Conservation (phyloP, 2,888 invertebrate genomes). For the Colostygia pectinataria region DNA sequence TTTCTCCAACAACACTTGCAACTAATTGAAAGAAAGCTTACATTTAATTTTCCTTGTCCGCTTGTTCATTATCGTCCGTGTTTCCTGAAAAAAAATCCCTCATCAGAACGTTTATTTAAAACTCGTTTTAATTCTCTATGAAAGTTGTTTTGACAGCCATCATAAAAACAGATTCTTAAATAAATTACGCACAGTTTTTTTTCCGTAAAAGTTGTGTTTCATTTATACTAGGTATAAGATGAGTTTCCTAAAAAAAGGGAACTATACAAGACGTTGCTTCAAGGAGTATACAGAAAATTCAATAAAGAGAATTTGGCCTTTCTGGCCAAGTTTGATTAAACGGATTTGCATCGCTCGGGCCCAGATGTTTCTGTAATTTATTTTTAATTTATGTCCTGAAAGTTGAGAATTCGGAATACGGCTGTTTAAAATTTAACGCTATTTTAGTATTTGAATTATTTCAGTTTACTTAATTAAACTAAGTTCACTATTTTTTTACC, state of each 20-base stretch:
- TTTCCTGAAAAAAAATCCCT: slow-evolving; percentile 21
- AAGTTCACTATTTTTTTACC: no score
- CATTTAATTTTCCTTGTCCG: slow-evolving; percentile 20
- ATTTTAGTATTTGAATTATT: slow-evolving; percentile 21
- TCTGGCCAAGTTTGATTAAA: slow-evolving; percentile 61
- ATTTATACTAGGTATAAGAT: neutral
- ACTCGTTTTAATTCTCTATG: slow-evolving; percentile 10
- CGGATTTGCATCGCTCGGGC: slow-evolving; percentile 69
- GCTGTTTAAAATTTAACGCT: slow-evolving; percentile 35
- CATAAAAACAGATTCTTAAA: slow-evolving; percentile 13
- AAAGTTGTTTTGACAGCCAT: neutral
- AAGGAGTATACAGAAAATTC: slow-evolving; percentile 37
- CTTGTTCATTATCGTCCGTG: slow-evolving; percentile 14
- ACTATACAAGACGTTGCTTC: slow-evolving; percentile 4
- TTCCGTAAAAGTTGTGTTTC: neutral
- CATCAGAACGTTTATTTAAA: slow-evolving; percentile 4
- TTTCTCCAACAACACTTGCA: neutral
- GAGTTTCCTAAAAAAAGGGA: slow-evolving; percentile 2
- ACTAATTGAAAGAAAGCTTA: slow-evolving; percentile 3
- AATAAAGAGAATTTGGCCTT: slow-evolving; percentile 48
- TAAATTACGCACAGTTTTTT: neutral
- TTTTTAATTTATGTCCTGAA: slow-evolving; percentile 77
- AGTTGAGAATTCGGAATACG: slow-evolving; percentile 53
- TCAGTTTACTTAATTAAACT: no score
- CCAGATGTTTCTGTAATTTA: slow-evolving; percentile 73